Percentiles rank a stretch among this genome's conserved stretches.
These are phyloP conservation scores for Lithobius niger DNA, from an alignment of 1,140 invertebrate genomes.

Conservation along the genomic window DNA sequence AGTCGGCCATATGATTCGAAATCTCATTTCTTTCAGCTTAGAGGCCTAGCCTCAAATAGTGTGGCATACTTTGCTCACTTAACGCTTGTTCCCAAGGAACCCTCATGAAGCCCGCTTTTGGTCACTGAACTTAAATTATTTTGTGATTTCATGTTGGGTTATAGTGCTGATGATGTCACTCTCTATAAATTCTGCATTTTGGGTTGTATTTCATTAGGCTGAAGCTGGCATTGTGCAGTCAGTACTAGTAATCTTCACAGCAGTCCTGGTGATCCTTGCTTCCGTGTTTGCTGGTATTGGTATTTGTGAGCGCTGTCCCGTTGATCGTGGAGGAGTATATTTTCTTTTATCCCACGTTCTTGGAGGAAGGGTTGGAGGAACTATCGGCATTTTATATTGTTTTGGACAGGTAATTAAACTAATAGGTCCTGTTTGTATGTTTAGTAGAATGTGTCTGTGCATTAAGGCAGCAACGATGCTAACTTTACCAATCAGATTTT, in stretches of 20 bases:
- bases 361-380: conserved; percentile 79
- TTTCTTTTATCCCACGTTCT: conserved; percentile 86
- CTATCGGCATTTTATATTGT: conserved; percentile 82
- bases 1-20: too few relatives aligned
- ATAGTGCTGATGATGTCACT: too few relatives aligned
- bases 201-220: conserved; percentile 34
- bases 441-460: background rate
- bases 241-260: conserved; percentile 71
- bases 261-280: conserved; percentile 75
- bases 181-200: too few relatives aligned
- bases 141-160: too few relatives aligned
- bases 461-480: background rate
- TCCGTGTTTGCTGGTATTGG: conserved; percentile 87
- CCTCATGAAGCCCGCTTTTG: too few relatives aligned
- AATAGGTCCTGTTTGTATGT: background rate
- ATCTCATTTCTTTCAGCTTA: too few relatives aligned
- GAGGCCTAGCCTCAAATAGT: too few relatives aligned
- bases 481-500: too few relatives aligned
- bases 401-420: conserved; percentile 67
- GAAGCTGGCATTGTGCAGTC: conserved; percentile 83
- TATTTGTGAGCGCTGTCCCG: conserved; percentile 84
- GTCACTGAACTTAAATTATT: too few relatives aligned
- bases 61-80: too few relatives aligned
- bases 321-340: conserved; percentile 91
- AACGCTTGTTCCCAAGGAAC: too few relatives aligned